Evolutionary conservation across 2,113 vertebrate genomes (phyloP).

Genomic region (Mobula hypostoma): DNA sequence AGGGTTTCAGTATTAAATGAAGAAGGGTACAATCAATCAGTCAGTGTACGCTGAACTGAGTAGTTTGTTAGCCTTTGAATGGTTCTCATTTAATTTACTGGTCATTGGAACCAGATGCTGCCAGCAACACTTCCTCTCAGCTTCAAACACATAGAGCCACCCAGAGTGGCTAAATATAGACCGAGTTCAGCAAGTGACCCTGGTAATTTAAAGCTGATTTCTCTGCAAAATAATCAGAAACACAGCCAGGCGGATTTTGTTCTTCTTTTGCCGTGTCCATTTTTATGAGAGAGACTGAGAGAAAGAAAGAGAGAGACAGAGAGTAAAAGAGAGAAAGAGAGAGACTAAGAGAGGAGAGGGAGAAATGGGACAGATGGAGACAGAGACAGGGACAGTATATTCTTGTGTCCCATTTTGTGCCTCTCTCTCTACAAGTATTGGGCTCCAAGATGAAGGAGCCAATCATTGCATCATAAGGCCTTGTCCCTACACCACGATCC

Average conservation of each 20-base stretch:
- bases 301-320: too few relatives aligned
- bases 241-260: background rate
- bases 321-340: too few relatives aligned
- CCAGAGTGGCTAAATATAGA: background rate
- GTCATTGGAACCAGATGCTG: background rate
- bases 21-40: background rate
- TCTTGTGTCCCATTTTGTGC: background rate
- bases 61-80: background rate
- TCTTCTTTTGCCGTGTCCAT: background rate
- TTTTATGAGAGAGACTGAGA: background rate
- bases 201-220: background rate
- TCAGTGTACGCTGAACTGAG: background rate
- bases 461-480: background rate
- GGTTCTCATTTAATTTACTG: constrained; percentile 3
- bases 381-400: background rate
- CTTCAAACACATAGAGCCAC: background rate
- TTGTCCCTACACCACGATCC: background rate
- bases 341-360: too few relatives aligned
- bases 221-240: background rate
- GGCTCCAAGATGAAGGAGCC: background rate
- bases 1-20: too few relatives aligned
- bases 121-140: background rate
- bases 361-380: too few relatives aligned
- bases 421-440: background rate
- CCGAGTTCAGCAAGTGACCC: background rate